Percentiles rank a stretch among this genome's conserved stretches.
Conservation (phyloP, 2,113 vertebrate species). For the Trinectes maculatus region DNA sequence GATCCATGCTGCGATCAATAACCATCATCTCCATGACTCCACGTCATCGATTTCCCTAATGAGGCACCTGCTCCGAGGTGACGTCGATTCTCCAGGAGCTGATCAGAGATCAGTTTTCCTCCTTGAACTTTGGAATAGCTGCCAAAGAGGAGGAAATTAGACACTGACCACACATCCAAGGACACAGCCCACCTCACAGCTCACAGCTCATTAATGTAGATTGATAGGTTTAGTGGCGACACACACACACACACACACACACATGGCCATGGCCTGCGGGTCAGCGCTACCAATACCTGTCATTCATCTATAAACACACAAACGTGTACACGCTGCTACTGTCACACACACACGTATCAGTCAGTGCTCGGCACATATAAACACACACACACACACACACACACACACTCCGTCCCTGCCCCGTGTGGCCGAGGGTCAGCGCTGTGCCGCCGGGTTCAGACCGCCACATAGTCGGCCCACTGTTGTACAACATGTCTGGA, state of each 20-base stretch:
- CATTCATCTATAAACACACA: constrained; percentile 35
- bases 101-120: constrained; percentile 63
- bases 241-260: constrained; percentile 20
- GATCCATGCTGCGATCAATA: constrained; percentile 65
- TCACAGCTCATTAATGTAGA: constrained; percentile 40
- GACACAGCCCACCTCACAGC: constrained; percentile 36
- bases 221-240: constrained; percentile 35
- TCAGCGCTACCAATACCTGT: constrained; percentile 31
- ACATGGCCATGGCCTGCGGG: constrained; percentile 39
- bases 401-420: not conserved
- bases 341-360: constrained; percentile 51
- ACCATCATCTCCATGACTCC: constrained; percentile 60
- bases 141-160: constrained; percentile 43
- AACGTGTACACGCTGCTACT: constrained; percentile 8
- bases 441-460: constrained; percentile 40
- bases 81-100: constrained; percentile 50
- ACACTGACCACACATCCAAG: constrained; percentile 58
- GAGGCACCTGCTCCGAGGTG: constrained; percentile 57
- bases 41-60: constrained; percentile 45
- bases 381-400: constrained; percentile 14
- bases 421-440: constrained; percentile 51
- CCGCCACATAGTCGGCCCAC: constrained; percentile 7
- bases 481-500: constrained; percentile 68
- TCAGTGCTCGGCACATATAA: constrained; percentile 38
- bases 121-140: constrained; percentile 51